Evolutionary conservation across 1,140 invertebrate genomes (phyloP).

Genomic region (Samia ricini): DNA sequence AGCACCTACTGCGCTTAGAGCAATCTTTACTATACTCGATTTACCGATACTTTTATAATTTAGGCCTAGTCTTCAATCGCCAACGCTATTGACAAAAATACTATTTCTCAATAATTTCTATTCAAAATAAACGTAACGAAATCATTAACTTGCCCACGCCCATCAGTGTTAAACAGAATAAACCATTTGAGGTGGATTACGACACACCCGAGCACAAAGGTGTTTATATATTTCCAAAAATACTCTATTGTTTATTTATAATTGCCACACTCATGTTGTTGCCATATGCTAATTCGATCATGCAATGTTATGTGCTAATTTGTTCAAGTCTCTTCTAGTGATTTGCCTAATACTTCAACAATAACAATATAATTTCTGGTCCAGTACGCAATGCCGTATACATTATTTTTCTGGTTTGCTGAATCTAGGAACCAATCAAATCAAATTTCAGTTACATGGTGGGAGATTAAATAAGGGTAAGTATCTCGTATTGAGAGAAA

Average conservation of each 20-base stretch:
- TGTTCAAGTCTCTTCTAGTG: neutral
- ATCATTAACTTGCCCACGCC: neutral
- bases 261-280: neutral
- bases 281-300: neutral
- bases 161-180: neutral
- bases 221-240: neutral
- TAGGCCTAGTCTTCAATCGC: no score
- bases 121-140: neutral
- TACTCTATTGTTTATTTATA: neutral
- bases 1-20: no score
- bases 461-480: no score
- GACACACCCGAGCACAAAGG: neutral
- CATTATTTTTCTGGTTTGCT: no score
- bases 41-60: no score
- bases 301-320: neutral
- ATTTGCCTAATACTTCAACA: neutral
- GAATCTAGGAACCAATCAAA: no score
- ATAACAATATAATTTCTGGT: neutral
- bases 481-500: no score
- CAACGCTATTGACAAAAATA: no score
- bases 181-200: constrained; percentile 1
- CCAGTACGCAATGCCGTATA: no score
- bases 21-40: no score
- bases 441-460: no score
- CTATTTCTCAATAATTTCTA: neutral